phyloP scores from a whole-genome alignment of 2,888 invertebrate species.

The Geotrupes spiniger region DNA sequence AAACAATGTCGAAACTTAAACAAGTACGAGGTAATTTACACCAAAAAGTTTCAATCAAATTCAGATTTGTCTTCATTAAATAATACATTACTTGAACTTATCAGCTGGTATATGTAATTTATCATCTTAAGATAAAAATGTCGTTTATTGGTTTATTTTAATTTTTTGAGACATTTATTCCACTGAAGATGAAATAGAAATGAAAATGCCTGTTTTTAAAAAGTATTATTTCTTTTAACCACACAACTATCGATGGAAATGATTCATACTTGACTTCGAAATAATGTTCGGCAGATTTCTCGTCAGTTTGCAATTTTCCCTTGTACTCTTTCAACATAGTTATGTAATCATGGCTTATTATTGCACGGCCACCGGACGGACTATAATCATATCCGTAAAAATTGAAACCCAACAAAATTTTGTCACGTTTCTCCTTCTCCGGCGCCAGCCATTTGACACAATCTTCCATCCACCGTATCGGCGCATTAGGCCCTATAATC shows the following conservation, averaged over 20 bases:
- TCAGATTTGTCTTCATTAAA: too few species aligned
- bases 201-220: too few species aligned
- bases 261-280: constrained; percentile 76
- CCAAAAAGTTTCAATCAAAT: too few species aligned
- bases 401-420: constrained; percentile 86
- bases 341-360: constrained; percentile 76
- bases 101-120: too few species aligned
- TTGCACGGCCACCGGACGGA: constrained; percentile 76
- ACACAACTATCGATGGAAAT: constrained; percentile 1
- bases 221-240: too few species aligned
- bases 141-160: too few species aligned
- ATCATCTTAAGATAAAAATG: too few species aligned
- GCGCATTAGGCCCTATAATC: constrained; percentile 79
- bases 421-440: constrained; percentile 60
- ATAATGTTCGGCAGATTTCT: constrained; percentile 77
- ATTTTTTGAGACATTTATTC: too few species aligned
- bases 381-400: constrained; percentile 92
- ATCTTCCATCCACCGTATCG: constrained; percentile 75
- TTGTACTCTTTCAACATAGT: constrained; percentile 71
- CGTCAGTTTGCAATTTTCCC: constrained; percentile 74
- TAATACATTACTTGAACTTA: too few species aligned
- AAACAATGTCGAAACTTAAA: too few species aligned
- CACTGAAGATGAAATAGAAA: too few species aligned
- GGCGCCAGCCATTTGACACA: constrained; percentile 75
- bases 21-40: too few species aligned